phyloP scores from a whole-genome alignment of 2,113 vertebrate genomes.

The Anthoscopus minutus region DNA sequence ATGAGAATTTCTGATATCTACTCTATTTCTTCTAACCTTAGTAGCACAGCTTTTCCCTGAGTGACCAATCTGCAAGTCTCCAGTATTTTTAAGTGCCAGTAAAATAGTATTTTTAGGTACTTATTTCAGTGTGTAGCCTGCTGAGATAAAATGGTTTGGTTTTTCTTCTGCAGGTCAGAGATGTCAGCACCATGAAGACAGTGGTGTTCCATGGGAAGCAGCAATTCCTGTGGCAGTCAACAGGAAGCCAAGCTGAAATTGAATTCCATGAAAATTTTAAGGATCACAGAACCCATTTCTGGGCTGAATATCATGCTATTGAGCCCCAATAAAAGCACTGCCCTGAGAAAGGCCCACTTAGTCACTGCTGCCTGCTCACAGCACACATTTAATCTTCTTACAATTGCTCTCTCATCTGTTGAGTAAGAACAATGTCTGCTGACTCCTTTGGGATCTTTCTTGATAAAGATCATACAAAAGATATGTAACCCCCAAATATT shows the following conservation, averaged over 20 bases:
- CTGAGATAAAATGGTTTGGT: not conserved
- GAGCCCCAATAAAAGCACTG: not conserved
- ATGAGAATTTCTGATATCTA: not conserved
- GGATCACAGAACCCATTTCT: constrained; percentile 69
- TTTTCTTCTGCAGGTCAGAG: constrained; percentile 78
- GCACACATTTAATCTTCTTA: not conserved
- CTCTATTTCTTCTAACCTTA: not conserved
- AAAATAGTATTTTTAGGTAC: not conserved
- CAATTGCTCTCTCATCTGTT: not conserved
- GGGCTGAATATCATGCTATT: constrained; percentile 79
- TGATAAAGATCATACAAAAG: not conserved
- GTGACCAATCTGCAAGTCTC: not conserved
- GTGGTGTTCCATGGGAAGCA: constrained; percentile 78
- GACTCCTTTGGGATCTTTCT: not conserved
- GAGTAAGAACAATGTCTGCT: not conserved
- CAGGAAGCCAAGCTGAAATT: constrained; percentile 86
- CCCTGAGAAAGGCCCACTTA: not conserved
- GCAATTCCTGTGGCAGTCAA: constrained; percentile 85
- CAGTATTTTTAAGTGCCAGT: no score
- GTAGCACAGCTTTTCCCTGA: not conserved
- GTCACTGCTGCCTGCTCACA: not conserved
- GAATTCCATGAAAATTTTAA: constrained; percentile 86
- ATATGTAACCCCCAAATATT: not conserved
- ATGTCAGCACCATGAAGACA: constrained; percentile 79
- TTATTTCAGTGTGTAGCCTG: not conserved